Conservation (phyloP, 2,888 invertebrate species). For the Aleiodes testaceus region DNA sequence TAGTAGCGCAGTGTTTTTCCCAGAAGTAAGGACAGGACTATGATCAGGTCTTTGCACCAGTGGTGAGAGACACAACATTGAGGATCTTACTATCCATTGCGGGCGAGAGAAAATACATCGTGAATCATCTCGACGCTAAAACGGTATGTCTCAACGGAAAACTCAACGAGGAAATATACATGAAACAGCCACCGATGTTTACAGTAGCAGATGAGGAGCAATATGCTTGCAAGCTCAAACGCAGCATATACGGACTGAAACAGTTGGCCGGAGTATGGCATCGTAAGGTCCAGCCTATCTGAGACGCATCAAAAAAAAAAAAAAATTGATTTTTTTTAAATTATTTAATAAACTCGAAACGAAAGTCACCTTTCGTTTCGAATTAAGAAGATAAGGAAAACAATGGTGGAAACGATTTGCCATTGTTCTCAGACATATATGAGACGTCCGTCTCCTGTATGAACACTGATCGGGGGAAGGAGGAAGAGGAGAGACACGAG, state of each 20-base stretch:
- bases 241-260: conserved; percentile 8
- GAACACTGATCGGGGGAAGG: too few relatives aligned
- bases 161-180: neutral
- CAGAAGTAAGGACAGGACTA: conserved; percentile 7
- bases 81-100: neutral
- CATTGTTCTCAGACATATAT: too few relatives aligned
- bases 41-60: neutral
- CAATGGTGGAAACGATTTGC: too few relatives aligned
- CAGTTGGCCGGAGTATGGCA: conserved; percentile 27
- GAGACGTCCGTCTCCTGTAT: too few relatives aligned
- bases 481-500: too few relatives aligned
- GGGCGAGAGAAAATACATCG: neutral
- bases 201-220: neutral
- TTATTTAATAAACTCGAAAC: too few relatives aligned
- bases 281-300: too few relatives aligned
- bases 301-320: too few relatives aligned
- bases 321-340: too few relatives aligned
- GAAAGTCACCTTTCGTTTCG: too few relatives aligned
- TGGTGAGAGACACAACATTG: neutral
- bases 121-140: neutral
- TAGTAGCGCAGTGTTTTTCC: conserved; percentile 2
- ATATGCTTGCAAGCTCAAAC: conserved; percentile 9
- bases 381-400: too few relatives aligned
- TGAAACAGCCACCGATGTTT: conserved; percentile 4
- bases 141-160: neutral